Evolutionary conservation across 1,140 invertebrate genomes (phyloP), one percentile per base, ranked within the genome.

Genomic region (Leptonema lineaticorne): DNA sequence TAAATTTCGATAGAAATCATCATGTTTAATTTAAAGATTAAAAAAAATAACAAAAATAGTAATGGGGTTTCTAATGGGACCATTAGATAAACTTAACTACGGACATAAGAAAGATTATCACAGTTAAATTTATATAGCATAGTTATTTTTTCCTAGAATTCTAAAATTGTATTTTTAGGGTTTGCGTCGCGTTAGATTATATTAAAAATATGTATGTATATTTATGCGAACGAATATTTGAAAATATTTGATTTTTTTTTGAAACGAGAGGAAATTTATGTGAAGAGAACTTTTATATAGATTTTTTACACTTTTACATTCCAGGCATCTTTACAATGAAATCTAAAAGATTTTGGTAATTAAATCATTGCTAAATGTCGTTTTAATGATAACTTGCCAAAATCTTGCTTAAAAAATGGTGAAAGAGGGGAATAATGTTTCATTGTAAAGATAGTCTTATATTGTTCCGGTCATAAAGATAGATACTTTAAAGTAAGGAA

Each of bases 341-440:
- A 53, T 56, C 22, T 67, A 14, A 16, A 73, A 73, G 71, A 53
- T 73, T 63, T 63, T 69, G 71, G 71, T 53, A 68, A 73, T 69
- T 73, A 57, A 66, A 63, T 73, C 71, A 69, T 73, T 73, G 71
- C 67, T n/a, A 46, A 63, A 18, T 50, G 29, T 33, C 45, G 22
- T 28, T 63, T 63, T 66, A 73, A 73, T 69, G 71, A 69, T 69
- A 56, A 73, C 71, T 73, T 69, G 71, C 71, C 71, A 73, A 64
- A 59, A 69, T 69, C 68, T 73, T 73, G 62, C 11, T 28, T n/a
- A n/a, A n/a, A 68, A 48, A 65, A 33, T 53, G 71, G 68, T 73
- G 64, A 41, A 24, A 68, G 68, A 69, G 68, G 71, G 68, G 63
- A 50, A 69, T 37, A 63, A 48, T 60, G 64, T 67, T 68, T 69